Evolutionary conservation across 2,888 invertebrate species (phyloP).

Genomic region (Polydrusus pterygomalis): DNA sequence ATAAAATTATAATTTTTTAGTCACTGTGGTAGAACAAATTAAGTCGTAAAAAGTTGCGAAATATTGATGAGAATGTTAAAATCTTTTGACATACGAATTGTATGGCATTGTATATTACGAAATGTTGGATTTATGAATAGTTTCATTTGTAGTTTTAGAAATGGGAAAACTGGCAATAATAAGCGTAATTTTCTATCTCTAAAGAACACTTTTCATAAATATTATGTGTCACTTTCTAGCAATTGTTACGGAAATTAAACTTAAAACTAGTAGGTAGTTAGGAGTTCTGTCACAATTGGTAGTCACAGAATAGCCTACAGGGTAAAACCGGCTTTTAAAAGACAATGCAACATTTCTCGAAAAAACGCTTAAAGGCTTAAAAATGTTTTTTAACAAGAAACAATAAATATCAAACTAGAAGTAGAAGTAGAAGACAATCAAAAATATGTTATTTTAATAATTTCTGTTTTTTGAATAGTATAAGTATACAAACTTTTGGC

Average conservation of each 20-base stretch:
- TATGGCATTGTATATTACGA: constrained; percentile 8
- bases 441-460: too few relatives aligned
- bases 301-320: neutral
- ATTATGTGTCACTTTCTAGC: neutral
- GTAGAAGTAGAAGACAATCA: too few relatives aligned
- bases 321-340: too few relatives aligned
- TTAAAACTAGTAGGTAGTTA: neutral
- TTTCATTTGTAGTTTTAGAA: constrained; percentile 15
- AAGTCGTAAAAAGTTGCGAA: constrained; percentile 12
- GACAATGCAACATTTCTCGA: too few relatives aligned
- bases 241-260: constrained; percentile 6
- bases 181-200: constrained; percentile 8
- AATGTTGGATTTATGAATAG: neutral
- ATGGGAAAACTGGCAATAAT: neutral
- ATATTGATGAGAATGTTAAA: constrained; percentile 2
- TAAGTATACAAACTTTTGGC: too few relatives aligned
- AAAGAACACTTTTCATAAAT: constrained; percentile 1
- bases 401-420: too few relatives aligned
- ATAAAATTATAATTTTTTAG: constrained; percentile 4
- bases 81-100: neutral
- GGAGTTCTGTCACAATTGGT: neutral
- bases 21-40: neutral
- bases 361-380: too few relatives aligned
- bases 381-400: too few relatives aligned
- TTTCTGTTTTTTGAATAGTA: too few relatives aligned